Conservation (phyloP, 2,797 vertebrate genomes). For the Crax fasciolata region DNA sequence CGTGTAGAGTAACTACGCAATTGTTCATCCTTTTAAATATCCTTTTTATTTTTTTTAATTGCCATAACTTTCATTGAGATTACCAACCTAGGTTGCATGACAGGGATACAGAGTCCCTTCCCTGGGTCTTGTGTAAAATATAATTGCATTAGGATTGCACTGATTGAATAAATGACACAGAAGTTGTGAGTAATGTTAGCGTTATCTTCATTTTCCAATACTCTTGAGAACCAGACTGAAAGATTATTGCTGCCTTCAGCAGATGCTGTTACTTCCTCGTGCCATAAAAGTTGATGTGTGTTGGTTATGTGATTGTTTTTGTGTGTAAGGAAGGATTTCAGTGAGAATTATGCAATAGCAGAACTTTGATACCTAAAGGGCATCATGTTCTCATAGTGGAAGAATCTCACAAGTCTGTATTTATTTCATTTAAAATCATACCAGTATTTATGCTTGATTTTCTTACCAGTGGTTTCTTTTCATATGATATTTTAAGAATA, state of each 20-base stretch:
- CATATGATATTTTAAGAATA: background rate
- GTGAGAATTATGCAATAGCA: background rate
- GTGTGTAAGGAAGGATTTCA: background rate
- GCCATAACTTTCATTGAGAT: background rate
- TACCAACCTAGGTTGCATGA: background rate
- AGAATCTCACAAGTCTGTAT: background rate
- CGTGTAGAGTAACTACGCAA: accelerated
- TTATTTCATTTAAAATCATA: background rate
- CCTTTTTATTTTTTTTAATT: background rate
- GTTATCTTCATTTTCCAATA: background rate
- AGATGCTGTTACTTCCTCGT: background rate
- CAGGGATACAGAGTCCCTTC: background rate
- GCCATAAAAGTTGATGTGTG: background rate
- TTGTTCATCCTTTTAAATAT: background rate
- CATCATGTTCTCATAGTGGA: background rate
- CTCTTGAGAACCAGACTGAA: background rate
- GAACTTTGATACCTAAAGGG: background rate
- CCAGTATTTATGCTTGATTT: background rate
- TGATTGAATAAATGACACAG: background rate
- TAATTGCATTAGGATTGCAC: background rate
- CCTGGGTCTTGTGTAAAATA: background rate
- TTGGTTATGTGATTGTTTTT: background rate
- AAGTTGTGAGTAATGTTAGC: background rate
- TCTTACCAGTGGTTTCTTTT: background rate
- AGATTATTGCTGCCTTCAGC: background rate